Evolutionary conservation across 2,888 invertebrate species (phyloP).

Genomic region (Entomobrya multifasciata): DNA sequence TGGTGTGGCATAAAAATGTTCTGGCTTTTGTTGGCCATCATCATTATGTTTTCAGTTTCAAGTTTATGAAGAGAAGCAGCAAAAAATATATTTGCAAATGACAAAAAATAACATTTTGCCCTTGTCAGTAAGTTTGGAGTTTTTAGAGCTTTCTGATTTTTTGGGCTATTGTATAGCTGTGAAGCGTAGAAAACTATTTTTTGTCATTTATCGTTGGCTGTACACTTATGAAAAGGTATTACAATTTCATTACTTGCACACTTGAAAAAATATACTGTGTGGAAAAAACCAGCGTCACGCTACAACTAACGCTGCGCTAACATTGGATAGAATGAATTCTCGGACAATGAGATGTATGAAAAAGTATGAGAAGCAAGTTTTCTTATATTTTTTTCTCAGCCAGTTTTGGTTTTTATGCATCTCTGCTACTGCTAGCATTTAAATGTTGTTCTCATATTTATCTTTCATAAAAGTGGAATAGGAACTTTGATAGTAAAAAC

Average conservation of each 20-base stretch:
- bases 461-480: background rate
- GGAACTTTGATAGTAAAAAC: background rate
- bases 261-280: background rate
- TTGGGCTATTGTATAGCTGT: slow-evolving; percentile 30
- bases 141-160: slow-evolving; percentile 4
- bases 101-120: slow-evolving; percentile 40
- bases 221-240: too few species aligned
- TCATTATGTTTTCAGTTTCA: slow-evolving; percentile 1
- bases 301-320: background rate
- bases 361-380: background rate
- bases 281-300: slow-evolving; percentile 7
- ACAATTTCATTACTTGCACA: slow-evolving; percentile 43
- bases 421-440: background rate
- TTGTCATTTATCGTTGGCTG: slow-evolving; percentile 54
- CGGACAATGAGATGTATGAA: too few species aligned
- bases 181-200: slow-evolving; percentile 44
- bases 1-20: slow-evolving; percentile 24
- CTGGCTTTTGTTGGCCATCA: slow-evolving; percentile 6
- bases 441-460: too few species aligned
- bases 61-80: background rate
- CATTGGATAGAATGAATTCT: too few species aligned
- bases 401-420: too few species aligned
- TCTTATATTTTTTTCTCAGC: background rate
- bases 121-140: slow-evolving; percentile 37
- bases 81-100: slow-evolving; percentile 28